Conservation (phyloP, 2,888 invertebrate genomes). For the Cancer borealis region DNA sequence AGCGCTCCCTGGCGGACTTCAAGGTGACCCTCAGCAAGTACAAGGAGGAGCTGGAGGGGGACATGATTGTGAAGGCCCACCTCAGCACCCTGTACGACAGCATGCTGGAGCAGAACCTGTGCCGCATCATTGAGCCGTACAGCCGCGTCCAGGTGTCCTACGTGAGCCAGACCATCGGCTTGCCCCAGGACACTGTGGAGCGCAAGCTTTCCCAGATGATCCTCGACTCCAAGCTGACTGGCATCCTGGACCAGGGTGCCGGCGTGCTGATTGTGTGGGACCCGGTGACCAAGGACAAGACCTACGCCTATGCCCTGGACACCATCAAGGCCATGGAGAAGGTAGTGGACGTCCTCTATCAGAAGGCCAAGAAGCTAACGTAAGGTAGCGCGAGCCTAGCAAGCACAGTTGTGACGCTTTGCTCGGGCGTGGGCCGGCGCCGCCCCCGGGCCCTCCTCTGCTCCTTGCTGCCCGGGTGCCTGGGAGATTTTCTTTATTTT, state of each 20-base stretch:
- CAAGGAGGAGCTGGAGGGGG: constrained; percentile 93
- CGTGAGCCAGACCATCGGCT: constrained; percentile 93
- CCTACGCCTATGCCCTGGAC: constrained; percentile 97
- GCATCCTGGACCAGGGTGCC: constrained; percentile 98
- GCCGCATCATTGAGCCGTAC: constrained; percentile 99
- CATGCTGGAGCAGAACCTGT: constrained; percentile 99
- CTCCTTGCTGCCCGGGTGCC: background rate
- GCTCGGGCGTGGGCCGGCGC: background rate
- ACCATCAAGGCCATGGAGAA: constrained; percentile 99
- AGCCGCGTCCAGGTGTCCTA: constrained; percentile 95
- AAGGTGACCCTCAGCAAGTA: constrained; percentile 87
- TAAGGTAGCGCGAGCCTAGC: constrained; percentile 81
- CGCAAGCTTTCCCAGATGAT: constrained; percentile 99
- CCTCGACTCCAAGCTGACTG: constrained; percentile 97
- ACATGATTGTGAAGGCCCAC: constrained; percentile 97
- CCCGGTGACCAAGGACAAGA: constrained; percentile 95
- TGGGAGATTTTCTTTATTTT: constrained; percentile 43
- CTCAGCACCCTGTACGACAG: constrained; percentile 97
- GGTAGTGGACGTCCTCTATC: constrained; percentile 99
- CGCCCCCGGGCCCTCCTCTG: background rate
- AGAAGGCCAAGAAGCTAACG: constrained; percentile 98
- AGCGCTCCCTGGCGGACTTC: constrained; percentile 97
- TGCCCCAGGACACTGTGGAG: constrained; percentile 95
- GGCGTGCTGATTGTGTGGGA: constrained; percentile 99
- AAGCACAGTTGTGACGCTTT: constrained; percentile 63